These are phyloP conservation scores for Arenaria interpres DNA, from an alignment of 2,113 vertebrate genomes.

Conservation along the genomic window DNA sequence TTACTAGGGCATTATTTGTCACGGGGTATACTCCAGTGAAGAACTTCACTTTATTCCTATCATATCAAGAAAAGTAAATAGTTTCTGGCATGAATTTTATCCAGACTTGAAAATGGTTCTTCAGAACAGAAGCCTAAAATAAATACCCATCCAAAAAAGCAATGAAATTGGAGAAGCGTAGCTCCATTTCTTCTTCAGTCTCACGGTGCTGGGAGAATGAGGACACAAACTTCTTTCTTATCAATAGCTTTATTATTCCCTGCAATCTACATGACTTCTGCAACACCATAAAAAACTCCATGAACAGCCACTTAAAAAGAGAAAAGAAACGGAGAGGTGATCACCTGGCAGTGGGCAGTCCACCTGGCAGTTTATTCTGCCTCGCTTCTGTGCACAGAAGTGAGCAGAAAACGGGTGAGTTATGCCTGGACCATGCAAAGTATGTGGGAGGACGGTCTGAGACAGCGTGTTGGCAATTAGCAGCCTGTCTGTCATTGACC, in stretches of 20 bases:
- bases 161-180: neutral
- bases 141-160: constrained; percentile 1
- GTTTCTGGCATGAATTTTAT: constrained; percentile 45
- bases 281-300: neutral
- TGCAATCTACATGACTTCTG: neutral
- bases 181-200: neutral
- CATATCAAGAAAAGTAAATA: constrained; percentile 35
- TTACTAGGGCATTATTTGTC: constrained; percentile 40
- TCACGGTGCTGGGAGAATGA: neutral
- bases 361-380: neutral
- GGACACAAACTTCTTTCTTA: constrained; percentile 33
- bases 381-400: neutral
- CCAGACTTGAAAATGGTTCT: neutral
- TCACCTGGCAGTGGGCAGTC: neutral
- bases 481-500: neutral
- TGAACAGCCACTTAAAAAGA: neutral
- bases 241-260: neutral
- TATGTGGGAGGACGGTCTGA: neutral
- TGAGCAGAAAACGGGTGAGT: constrained; percentile 1
- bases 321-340: neutral
- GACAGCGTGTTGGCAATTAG: neutral
- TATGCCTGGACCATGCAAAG: neutral
- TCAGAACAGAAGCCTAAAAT: constrained; percentile 17
- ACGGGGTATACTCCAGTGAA: neutral
- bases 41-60: constrained; percentile 18